These are phyloP conservation scores for Siniperca obscura DNA, from an alignment of 2,797 vertebrate genomes.

Conservation along the genomic window DNA sequence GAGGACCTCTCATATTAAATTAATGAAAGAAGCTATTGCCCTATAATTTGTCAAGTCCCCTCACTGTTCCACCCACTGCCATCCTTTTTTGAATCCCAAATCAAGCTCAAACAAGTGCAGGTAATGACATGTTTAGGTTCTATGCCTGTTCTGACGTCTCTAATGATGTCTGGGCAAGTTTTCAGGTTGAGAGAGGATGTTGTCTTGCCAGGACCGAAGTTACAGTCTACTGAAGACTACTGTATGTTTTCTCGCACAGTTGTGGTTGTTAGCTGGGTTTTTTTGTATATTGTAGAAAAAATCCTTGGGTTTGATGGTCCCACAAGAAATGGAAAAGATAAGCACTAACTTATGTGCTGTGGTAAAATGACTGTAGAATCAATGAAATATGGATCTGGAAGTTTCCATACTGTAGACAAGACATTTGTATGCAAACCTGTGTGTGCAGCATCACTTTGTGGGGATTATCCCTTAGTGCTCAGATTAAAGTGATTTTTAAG, in stretches of 20 bases:
- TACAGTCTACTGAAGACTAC: conserved; percentile 16
- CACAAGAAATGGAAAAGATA: conserved; percentile 53
- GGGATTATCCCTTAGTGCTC: conserved; percentile 40
- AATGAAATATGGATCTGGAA: conserved; percentile 18
- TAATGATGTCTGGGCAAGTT: conserved; percentile 34
- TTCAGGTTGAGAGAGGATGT: conserved; percentile 9
- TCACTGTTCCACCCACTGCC: not conserved
- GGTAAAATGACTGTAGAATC: conserved; percentile 14
- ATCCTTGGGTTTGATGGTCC: conserved; percentile 14
- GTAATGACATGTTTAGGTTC: conserved; percentile 46
- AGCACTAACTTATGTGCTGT: conserved; percentile 21
- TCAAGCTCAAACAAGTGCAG: conserved; percentile 58
- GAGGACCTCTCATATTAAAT: conserved; percentile 56
- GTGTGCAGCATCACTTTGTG: conserved; percentile 23
- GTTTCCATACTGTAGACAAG: conserved; percentile 27
- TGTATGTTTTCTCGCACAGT: conserved; percentile 18
- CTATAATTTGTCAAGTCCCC: conserved; percentile 54
- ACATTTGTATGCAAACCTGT: conserved; percentile 25
- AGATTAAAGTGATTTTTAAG: conserved; percentile 55
- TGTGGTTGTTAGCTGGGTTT: conserved; percentile 1
- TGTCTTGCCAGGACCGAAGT: conserved; percentile 26
- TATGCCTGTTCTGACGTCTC: conserved; percentile 23
- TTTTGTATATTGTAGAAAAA: conserved; percentile 43
- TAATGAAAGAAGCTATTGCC: conserved; percentile 54
- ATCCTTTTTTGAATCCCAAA: conserved; percentile 37